Conservation (phyloP, 2,888 invertebrate species). For the Parelbella ahira region DNA sequence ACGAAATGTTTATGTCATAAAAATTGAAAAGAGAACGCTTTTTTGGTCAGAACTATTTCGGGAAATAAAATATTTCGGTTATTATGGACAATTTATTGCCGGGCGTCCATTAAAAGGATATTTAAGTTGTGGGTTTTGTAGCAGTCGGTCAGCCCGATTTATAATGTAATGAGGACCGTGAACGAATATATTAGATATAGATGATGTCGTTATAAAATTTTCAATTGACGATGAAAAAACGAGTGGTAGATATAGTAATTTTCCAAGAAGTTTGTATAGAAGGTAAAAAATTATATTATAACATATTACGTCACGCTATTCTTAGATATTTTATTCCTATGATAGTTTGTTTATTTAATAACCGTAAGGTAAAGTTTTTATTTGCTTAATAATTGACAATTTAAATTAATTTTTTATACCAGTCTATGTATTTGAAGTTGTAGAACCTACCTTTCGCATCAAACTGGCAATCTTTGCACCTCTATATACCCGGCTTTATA, state of each 20-base stretch:
- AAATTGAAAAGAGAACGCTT: constrained; percentile 66
- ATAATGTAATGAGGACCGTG: constrained; percentile 44
- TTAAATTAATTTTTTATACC: too few species aligned
- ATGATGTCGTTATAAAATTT: constrained; percentile 33
- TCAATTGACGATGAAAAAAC: constrained; percentile 34
- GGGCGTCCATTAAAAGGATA: constrained; percentile 62
- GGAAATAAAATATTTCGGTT: constrained; percentile 70
- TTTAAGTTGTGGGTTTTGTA: constrained; percentile 69
- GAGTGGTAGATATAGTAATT: constrained; percentile 19
- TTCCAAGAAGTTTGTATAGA: too few species aligned
- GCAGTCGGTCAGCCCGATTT: constrained; percentile 47
- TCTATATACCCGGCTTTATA: too few species aligned
- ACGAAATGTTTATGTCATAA: constrained; percentile 63
- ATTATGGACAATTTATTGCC: constrained; percentile 72
- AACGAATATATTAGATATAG: constrained; percentile 48
- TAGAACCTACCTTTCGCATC: too few species aligned
- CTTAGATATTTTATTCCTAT: too few species aligned
- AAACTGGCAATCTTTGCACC: too few species aligned
- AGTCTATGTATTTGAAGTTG: too few species aligned
- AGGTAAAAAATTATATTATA: too few species aligned
- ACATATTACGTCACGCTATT: too few species aligned
- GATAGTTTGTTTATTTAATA: too few species aligned
- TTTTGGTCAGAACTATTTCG: constrained; percentile 53
- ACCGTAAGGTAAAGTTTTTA: too few species aligned
- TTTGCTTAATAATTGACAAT: too few species aligned